A percentile compares a stretch with the other conserved stretches of the same genome.
Evolutionary conservation across 2,888 invertebrate genomes (phyloP).

Genomic region (Rhorus exstirpatorius): DNA sequence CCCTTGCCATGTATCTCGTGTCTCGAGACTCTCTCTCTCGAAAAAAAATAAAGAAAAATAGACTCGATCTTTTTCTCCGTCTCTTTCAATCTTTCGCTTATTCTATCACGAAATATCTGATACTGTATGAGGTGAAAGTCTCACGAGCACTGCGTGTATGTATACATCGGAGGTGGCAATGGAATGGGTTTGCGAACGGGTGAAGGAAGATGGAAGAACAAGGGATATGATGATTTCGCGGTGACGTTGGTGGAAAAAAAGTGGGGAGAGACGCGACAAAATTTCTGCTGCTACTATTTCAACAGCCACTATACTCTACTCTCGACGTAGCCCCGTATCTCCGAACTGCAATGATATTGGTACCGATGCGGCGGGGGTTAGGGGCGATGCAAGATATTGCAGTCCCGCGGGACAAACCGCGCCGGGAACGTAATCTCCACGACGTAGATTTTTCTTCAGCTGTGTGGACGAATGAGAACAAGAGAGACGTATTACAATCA

Average conservation of each 20-base stretch:
- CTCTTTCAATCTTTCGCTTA: constrained; percentile 58
- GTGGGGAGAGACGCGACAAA: constrained; percentile 44
- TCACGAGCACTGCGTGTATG: not conserved
- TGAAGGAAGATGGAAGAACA: constrained; percentile 29
- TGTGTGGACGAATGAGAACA: constrained; percentile 46
- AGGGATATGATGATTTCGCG: constrained; percentile 33
- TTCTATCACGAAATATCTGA: constrained; percentile 34
- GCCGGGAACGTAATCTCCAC: constrained; percentile 85
- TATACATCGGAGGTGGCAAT: constrained; percentile 24
- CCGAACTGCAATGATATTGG: constrained; percentile 14
- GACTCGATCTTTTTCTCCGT: constrained; percentile 59
- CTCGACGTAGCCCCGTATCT: constrained; percentile 1
- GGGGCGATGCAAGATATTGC: constrained; percentile 86
- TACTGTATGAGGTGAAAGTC: constrained; percentile 2
- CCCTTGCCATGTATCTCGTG: constrained; percentile 32
- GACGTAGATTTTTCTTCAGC: constrained; percentile 77
- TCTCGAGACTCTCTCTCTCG: constrained; percentile 58
- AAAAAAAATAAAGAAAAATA: constrained; percentile 25
- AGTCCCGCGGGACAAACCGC: constrained; percentile 85
- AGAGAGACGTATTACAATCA: constrained; percentile 83
- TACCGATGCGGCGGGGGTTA: constrained; percentile 73
- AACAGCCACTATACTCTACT: not conserved
- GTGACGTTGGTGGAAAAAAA: constrained; percentile 53
- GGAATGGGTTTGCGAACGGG: constrained; percentile 33
- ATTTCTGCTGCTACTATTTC: constrained; percentile 16